Conservation (phyloP, 2,888 invertebrate species). For the Xiphydria camelus region DNA sequence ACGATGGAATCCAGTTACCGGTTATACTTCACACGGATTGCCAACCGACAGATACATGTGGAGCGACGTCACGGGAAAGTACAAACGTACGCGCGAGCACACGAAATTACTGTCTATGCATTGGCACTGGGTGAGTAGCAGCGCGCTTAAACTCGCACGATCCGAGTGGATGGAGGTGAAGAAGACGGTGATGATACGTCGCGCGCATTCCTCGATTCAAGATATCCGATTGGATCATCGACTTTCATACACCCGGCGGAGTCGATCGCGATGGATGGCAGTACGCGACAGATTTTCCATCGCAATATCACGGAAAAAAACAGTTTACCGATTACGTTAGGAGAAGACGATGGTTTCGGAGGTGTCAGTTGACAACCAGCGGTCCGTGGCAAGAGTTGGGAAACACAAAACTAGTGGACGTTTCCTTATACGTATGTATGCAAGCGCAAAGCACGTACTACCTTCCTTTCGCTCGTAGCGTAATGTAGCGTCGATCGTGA, state of each 20-base stretch:
- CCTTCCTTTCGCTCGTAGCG: too few species aligned
- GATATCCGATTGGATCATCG: constrained; percentile 90
- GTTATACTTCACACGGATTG: constrained; percentile 82
- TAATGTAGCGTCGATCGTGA: too few species aligned
- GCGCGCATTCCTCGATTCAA: too few species aligned
- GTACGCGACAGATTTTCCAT: constrained; percentile 90
- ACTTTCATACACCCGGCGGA: constrained; percentile 86
- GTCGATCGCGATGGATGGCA: constrained; percentile 94
- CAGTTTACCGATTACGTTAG: constrained; percentile 88
- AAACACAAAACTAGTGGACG: constrained; percentile 81
- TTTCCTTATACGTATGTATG: constrained; percentile 70
- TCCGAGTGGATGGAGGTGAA: too few species aligned
- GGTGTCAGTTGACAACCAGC: constrained; percentile 78
- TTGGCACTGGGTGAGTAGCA: constrained; percentile 81
- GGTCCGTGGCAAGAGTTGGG: constrained; percentile 90
- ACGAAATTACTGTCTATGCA: constrained; percentile 83
- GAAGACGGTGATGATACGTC: too few species aligned
- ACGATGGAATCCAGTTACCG: constrained; percentile 90
- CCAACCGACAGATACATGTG: constrained; percentile 89
- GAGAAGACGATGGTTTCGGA: constrained; percentile 80
- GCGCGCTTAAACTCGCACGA: too few species aligned
- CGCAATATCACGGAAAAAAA: constrained; percentile 82
- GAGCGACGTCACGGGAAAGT: constrained; percentile 85
- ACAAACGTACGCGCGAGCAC: constrained; percentile 82
- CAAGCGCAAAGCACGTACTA: too few species aligned